A percentile compares a stretch with the other conserved stretches of the same genome.
phyloP scores from a whole-genome alignment of 1,140 invertebrate genomes.

The Dendroctonus ponderosae region DNA sequence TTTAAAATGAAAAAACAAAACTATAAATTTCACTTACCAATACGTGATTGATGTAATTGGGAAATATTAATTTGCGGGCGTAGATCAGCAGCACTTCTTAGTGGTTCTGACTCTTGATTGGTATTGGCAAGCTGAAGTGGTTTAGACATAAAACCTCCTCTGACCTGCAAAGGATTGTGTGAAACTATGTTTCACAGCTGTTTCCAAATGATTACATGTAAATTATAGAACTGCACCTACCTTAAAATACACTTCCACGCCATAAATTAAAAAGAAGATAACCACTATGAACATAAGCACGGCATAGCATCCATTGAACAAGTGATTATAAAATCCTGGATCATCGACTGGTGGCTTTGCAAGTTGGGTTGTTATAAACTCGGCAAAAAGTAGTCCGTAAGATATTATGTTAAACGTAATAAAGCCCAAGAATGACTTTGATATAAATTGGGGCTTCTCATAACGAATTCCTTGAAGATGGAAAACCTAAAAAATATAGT shows the following conservation, averaged over 20 bases:
- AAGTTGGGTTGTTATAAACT: slow-evolving; percentile 71
- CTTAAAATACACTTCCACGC: slow-evolving; percentile 93
- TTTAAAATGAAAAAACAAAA: too few relatives aligned
- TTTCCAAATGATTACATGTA: too few relatives aligned
- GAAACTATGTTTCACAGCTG: not conserved
- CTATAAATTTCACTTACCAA: slow-evolving; percentile 52
- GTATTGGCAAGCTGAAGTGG: slow-evolving; percentile 47
- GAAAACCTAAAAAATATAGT: slow-evolving; percentile 65
- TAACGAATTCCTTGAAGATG: slow-evolving; percentile 83
- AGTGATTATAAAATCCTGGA: slow-evolving; percentile 73
- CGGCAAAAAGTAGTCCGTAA: slow-evolving; percentile 80
- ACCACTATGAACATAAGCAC: slow-evolving; percentile 87
- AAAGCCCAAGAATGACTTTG: slow-evolving; percentile 91
- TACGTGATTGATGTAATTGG: slow-evolving; percentile 86
- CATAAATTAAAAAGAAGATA: slow-evolving; percentile 91
- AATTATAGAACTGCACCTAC: slow-evolving; percentile 53
- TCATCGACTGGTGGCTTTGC: slow-evolving; percentile 62
- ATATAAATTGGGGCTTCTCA: slow-evolving; percentile 85
- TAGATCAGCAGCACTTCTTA: slow-evolving; percentile 32
- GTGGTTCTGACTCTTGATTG: slow-evolving; percentile 50
- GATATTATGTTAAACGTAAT: slow-evolving; percentile 84
- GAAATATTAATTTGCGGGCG: slow-evolving; percentile 71
- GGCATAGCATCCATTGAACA: slow-evolving; percentile 92
- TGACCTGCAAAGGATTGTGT: slow-evolving; percentile 37
- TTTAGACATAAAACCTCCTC: slow-evolving; percentile 54